phyloP scores from a whole-genome alignment of 2,888 invertebrate species.

The Eurytoma adleriae region DNA sequence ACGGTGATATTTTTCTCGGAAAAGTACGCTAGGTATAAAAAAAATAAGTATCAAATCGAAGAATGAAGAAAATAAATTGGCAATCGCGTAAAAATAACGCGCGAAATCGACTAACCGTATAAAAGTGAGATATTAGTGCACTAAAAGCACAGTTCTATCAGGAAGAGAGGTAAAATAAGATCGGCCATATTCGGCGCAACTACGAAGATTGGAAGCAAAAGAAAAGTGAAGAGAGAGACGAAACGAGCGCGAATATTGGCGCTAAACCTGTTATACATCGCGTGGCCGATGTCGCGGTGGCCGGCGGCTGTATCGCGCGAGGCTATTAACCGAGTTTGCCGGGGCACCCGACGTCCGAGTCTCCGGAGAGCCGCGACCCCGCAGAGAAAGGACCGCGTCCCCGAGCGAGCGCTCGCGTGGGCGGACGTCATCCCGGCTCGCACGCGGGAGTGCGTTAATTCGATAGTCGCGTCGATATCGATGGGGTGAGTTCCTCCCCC shows the following conservation, averaged over 20 bases:
- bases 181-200: background rate
- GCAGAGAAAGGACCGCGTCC: background rate
- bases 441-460: background rate
- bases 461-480: conserved; percentile 14
- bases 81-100: too few species aligned
- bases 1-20: too few species aligned
- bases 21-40: too few species aligned
- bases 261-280: conserved; percentile 52
- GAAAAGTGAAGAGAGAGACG: background rate
- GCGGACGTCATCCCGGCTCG: background rate
- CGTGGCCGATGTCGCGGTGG: background rate
- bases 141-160: too few species aligned
- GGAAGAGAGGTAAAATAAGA: too few species aligned
- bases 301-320: conserved; percentile 9
- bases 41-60: too few species aligned
- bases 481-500: background rate
- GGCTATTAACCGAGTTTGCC: conserved; percentile 53
- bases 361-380: background rate
- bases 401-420: background rate
- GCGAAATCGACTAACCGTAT: too few species aligned
- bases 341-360: background rate
- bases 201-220: background rate
- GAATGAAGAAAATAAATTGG: too few species aligned
- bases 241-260: conserved; percentile 27
- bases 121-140: too few species aligned